A percentile compares a stretch with the other conserved stretches of the same genome.
These are phyloP conservation scores for Noctuana brunneofusca DNA, from an alignment of 2,888 invertebrate species.

Conservation along the genomic window DNA sequence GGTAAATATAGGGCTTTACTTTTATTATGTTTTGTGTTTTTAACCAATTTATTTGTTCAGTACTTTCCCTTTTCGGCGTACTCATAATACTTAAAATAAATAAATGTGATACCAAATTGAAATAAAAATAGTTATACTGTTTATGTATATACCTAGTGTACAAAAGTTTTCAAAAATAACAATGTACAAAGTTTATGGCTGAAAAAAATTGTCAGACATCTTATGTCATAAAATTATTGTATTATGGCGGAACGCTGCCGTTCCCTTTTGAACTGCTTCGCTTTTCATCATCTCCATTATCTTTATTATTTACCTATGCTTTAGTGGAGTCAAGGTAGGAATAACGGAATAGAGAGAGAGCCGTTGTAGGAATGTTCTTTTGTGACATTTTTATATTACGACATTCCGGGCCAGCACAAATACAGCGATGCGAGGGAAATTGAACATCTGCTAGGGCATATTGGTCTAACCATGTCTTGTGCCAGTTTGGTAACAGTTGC, in stretches of 20 bases:
- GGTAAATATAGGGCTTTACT: no score
- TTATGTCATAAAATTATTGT: conserved; percentile 12
- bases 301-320: conserved; percentile 6
- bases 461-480: conserved; percentile 41
- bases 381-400: neutral
- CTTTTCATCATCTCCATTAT: conserved; percentile 16
- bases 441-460: neutral
- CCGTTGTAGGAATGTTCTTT: no score
- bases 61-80: no score
- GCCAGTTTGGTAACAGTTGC: conserved; percentile 60
- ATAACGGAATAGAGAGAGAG: no score
- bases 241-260: conserved; percentile 4
- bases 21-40: no score
- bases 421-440: neutral
- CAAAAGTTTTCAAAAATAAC: neutral
- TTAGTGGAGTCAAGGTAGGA: neutral
- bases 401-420: neutral
- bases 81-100: no score
- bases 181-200: neutral
- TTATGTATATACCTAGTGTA: no score
- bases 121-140: no score
- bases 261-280: conserved; percentile 9
- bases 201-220: conserved; percentile 7
- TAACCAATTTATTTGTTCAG: no score
- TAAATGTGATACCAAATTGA: no score